Evolutionary conservation across 2,113 vertebrate species (phyloP).

Genomic region (Apus apus): DNA sequence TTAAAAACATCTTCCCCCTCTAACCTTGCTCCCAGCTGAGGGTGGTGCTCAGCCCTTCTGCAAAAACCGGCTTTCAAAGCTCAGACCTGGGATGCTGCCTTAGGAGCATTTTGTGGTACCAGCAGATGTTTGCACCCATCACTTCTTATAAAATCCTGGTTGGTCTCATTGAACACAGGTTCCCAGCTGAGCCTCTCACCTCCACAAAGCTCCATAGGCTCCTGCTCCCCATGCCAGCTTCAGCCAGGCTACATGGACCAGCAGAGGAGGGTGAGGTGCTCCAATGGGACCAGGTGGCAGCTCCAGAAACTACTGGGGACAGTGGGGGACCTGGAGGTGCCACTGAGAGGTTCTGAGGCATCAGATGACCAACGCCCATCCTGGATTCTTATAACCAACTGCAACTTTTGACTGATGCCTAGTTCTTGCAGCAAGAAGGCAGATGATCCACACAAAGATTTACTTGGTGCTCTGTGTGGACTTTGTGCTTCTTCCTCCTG

Average conservation of each 20-base stretch:
- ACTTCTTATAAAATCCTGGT: background rate
- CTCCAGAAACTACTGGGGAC: background rate
- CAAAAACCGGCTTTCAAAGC: background rate
- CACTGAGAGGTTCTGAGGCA: fast-evolving
- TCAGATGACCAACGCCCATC: background rate
- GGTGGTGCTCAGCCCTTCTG: background rate
- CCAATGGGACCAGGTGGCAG: background rate
- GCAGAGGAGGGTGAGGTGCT: background rate
- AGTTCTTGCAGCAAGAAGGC: background rate
- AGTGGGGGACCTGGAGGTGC: background rate
- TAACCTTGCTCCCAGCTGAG: fast-evolving
- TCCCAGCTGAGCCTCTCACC: background rate
- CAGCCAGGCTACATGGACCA: background rate
- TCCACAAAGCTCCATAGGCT: background rate
- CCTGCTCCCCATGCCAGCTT: background rate
- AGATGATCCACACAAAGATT: fast-evolving
- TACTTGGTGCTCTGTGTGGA: background rate
- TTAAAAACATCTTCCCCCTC: background rate
- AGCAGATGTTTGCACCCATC: background rate
- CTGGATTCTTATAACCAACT: background rate
- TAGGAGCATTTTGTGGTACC: background rate
- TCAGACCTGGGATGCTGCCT: background rate
- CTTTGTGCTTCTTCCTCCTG: background rate
- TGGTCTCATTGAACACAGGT: background rate
- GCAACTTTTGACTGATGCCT: background rate